Conservation (phyloP, 2,888 invertebrate species). For the Sepiola atlantica region DNA sequence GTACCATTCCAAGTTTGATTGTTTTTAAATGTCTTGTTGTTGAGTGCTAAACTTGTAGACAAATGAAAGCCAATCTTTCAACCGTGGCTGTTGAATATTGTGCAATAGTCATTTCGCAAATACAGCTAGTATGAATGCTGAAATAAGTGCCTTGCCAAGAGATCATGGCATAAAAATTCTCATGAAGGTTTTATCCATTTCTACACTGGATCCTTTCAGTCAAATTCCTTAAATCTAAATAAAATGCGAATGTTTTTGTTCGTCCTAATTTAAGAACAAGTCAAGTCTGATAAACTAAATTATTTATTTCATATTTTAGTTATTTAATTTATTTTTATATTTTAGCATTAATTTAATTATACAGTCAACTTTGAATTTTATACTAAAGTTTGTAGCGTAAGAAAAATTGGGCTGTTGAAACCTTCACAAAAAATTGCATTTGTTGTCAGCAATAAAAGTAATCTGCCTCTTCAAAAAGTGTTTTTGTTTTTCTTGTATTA, state of each 20-base stretch:
- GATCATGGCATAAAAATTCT: neutral
- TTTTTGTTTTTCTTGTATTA: neutral
- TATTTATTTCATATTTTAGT: neutral
- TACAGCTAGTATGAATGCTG: neutral
- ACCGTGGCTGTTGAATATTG: neutral
- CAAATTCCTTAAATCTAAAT: neutral
- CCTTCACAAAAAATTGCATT: slow-evolving; percentile 11
- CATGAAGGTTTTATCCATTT: neutral
- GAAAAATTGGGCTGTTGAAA: neutral
- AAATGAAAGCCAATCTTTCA: neutral
- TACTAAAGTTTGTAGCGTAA: neutral
- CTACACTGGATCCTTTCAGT: neutral
- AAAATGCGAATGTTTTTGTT: too few relatives aligned
- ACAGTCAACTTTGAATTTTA: too few relatives aligned
- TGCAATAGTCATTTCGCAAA: neutral
- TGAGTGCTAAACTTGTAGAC: neutral
- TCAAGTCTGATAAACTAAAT: neutral
- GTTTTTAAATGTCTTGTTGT: slow-evolving; percentile 11
- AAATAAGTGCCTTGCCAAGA: slow-evolving; percentile 32
- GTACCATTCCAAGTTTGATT: neutral
- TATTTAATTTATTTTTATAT: neutral
- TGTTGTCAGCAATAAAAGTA: neutral
- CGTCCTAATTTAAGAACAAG: neutral
- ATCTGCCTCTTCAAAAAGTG: neutral
- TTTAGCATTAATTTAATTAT: too few relatives aligned